Evolutionary conservation across 1,140 invertebrate genomes (phyloP), one percentile per base, ranked within the genome.

Genomic region (Penaeus vannamei): DNA sequence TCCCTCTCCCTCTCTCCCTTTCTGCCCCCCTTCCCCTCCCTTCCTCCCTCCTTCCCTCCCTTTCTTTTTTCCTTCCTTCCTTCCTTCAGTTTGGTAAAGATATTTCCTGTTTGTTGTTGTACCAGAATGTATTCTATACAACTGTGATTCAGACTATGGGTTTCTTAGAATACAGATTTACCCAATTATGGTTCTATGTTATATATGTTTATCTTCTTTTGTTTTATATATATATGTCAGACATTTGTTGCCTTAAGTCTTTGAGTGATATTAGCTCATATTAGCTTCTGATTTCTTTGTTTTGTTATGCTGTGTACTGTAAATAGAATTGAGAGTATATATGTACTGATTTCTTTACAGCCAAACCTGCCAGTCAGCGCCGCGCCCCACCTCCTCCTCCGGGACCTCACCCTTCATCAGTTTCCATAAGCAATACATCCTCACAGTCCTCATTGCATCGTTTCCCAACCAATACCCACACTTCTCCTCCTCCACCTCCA

Each of bases 401-500:
- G 36, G 53, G 64, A 81, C 89, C 53, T 26, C 89, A 59, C 22
- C 84, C 61, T 83, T 64, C 61, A 72, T 77, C 66, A 64, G 83
- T 19, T 84, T 64, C 53, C 69, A 82, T 53, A 53, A 53, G 22
- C 81, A 77, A 14, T 46, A 87, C 79, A 61, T 64, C 42, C 79
- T 86, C 53, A 29, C 26, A n/a, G 29, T 60, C 53, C 62, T 82
- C 61, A 72, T n/a, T 85, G 72, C 83, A 36, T 53, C 80, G 53
- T 69, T 86, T 76, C 60, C 80, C 36, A 26, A 84, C 80, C 36
- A 26, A 84, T 53, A 87, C 84, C 36, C 90, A 88, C 90, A 42
- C 64, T 60, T 64, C 76, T 79, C 79, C 87, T 23, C 80, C 85
- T 29, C 91, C 91, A 10, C 91, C 86, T 36, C 91, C 91, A 61